These are phyloP conservation scores for Aethes cnicana DNA, from an alignment of 2,888 invertebrate species.

Conservation along the genomic window DNA sequence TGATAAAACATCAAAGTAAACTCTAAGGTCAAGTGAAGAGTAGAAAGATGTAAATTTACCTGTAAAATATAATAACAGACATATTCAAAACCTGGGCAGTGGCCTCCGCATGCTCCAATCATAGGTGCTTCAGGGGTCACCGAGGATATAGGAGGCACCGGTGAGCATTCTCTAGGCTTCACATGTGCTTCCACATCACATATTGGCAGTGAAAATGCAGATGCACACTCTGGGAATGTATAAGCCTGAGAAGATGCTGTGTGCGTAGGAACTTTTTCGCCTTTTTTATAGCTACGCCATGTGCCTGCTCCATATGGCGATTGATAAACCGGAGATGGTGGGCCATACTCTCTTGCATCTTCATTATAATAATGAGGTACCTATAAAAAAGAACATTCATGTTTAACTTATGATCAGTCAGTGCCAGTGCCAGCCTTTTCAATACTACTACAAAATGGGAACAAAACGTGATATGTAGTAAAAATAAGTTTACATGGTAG, in stretches of 20 bases:
- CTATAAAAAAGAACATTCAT: constrained; percentile 47
- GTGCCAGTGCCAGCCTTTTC: too few species aligned
- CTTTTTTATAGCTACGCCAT: constrained; percentile 64
- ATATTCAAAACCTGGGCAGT: constrained; percentile 87
- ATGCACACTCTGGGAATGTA: constrained; percentile 69
- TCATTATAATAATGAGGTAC: constrained; percentile 69
- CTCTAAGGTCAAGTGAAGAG: too few species aligned
- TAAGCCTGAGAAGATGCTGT: constrained; percentile 53
- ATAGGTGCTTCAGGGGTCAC: constrained; percentile 79
- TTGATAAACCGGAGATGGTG: constrained; percentile 76
- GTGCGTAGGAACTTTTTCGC: constrained; percentile 50
- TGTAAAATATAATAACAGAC: constrained; percentile 87
- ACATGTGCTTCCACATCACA: constrained; percentile 57
- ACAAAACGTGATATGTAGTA: too few species aligned
- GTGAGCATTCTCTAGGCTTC: constrained; percentile 52
- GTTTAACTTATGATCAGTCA: neutral
- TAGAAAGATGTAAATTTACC: constrained; percentile 55
- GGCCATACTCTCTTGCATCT: constrained; percentile 60
- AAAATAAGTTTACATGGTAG: constrained; percentile 75
- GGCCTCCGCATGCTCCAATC: constrained; percentile 86
- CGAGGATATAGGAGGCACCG: constrained; percentile 60
- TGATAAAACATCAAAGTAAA: neutral
- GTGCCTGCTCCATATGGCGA: constrained; percentile 70
- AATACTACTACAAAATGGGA: too few species aligned
- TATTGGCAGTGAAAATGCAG: constrained; percentile 70